A percentile compares a stretch with the other conserved stretches of the same genome.
These are phyloP conservation scores for Gymnocypris eckloni DNA, from an alignment of 2,797 vertebrate genomes.

Conservation along the genomic window DNA sequence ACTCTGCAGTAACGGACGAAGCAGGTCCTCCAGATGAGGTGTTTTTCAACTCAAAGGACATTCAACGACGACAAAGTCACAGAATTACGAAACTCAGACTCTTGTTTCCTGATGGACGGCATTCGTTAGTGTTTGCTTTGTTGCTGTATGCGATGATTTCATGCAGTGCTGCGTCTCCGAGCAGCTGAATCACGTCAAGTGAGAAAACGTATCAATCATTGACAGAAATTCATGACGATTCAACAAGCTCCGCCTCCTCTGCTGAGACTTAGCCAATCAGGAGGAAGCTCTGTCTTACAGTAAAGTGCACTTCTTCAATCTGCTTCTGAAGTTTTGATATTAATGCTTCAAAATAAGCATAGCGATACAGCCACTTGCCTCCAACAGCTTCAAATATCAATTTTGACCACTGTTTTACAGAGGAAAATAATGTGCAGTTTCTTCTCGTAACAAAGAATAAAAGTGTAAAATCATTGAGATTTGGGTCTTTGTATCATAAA, in stretches of 20 bases:
- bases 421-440: conserved; percentile 48
- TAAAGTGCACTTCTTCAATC: conserved; percentile 82
- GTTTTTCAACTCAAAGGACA: conserved; percentile 38
- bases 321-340: conserved; percentile 57
- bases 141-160: conserved; percentile 33
- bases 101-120: conserved; percentile 13
- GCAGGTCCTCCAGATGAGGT: conserved; percentile 23
- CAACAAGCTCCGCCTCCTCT: conserved; percentile 34
- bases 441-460: conserved; percentile 45
- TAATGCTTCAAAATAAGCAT: conserved; percentile 78
- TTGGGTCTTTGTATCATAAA: conserved; percentile 27
- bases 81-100: conserved; percentile 17
- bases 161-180: conserved; percentile 35
- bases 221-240: neutral
- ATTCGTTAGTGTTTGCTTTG: conserved; percentile 10
- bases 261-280: conserved; percentile 26
- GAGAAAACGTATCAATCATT: conserved; percentile 2
- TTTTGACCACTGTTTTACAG: conserved; percentile 48
- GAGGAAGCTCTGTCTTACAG: conserved; percentile 66
- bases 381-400: conserved; percentile 56
- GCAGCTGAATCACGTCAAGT: conserved; percentile 27
- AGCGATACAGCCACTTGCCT: conserved; percentile 57
- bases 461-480: conserved; percentile 31
- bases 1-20: neutral
- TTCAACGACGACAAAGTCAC: neutral